These are phyloP conservation scores for Scyliorhinus canicula DNA, from an alignment of 2,797 vertebrate species.

Conservation along the genomic window DNA sequence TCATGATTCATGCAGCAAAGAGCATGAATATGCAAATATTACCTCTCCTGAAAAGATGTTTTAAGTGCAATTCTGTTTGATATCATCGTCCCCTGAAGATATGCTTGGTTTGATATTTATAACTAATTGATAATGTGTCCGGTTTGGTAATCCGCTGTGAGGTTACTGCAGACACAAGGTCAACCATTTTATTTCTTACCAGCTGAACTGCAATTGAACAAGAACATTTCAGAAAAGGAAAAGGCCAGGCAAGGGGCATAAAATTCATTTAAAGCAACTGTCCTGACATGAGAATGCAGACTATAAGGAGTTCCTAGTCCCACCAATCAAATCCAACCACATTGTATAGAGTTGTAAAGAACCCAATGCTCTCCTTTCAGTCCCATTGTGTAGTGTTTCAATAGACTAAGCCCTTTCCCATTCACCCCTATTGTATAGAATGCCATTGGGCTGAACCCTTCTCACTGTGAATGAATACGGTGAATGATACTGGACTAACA, in stretches of 20 bases:
- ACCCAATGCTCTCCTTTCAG: not conserved
- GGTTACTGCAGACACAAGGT: not conserved
- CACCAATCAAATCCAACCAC: not conserved
- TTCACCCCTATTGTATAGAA: not conserved
- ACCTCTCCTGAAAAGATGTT: not conserved
- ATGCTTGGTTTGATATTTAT: slow-evolving; percentile 25
- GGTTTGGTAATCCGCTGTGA: not conserved
- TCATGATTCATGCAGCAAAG: slow-evolving; percentile 18
- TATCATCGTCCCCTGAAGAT: not conserved
- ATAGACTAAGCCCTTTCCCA: not conserved
- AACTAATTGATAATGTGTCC: not conserved
- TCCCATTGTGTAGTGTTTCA: not conserved
- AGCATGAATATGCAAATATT: slow-evolving; percentile 20
- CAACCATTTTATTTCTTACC: not conserved
- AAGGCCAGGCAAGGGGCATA: not conserved
- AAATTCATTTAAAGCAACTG: slow-evolving; percentile 16
- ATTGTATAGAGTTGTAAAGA: not conserved
- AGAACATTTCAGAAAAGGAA: slow-evolving; percentile 20
- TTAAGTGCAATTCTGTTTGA: slow-evolving; percentile 22
- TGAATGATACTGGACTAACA: not conserved
- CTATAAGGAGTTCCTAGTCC: not conserved
- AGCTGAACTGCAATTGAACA: not conserved
- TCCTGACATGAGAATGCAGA: not conserved
- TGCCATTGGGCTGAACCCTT: not conserved
- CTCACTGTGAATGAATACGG: not conserved